These are phyloP conservation scores for Bos indicus DNA, from an alignment of 2,113 vertebrate genomes.

Conservation along the genomic window DNA sequence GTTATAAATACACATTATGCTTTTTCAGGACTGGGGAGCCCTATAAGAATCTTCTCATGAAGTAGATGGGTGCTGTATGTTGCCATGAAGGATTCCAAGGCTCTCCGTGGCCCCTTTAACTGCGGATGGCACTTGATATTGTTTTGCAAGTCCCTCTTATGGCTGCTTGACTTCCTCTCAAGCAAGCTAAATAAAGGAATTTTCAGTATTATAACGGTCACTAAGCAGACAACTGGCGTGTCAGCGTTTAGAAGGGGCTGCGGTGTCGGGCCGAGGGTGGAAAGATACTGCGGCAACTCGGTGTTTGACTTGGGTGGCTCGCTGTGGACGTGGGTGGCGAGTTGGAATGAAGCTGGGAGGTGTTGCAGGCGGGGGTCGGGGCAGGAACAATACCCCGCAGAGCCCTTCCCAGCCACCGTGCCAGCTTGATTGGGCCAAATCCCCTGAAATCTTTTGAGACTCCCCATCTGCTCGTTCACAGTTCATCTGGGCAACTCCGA, in stretches of 20 bases:
- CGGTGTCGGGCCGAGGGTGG: background rate
- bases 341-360: constrained; percentile 2
- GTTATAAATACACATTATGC: background rate
- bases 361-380: background rate
- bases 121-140: background rate
- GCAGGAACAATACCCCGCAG: background rate
- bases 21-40: background rate
- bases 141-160: constrained; percentile 43
- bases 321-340: constrained; percentile 31
- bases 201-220: constrained; percentile 46
- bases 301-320: constrained; percentile 38
- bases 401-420: constrained; percentile 13
- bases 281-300: background rate
- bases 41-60: background rate
- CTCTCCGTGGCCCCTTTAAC: background rate
- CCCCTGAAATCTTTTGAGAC: constrained; percentile 48
- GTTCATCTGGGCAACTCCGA: background rate
- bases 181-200: constrained; percentile 59
- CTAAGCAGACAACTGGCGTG: constrained; percentile 45
- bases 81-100: background rate
- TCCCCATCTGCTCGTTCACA: constrained; percentile 9
- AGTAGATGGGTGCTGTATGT: accelerated
- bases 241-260: constrained; percentile 43
- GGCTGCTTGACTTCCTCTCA: constrained; percentile 61
- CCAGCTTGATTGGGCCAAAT: constrained; percentile 36